phyloP scores from a whole-genome alignment of 2,113 vertebrate genomes.

The Phaethon lepturus region DNA sequence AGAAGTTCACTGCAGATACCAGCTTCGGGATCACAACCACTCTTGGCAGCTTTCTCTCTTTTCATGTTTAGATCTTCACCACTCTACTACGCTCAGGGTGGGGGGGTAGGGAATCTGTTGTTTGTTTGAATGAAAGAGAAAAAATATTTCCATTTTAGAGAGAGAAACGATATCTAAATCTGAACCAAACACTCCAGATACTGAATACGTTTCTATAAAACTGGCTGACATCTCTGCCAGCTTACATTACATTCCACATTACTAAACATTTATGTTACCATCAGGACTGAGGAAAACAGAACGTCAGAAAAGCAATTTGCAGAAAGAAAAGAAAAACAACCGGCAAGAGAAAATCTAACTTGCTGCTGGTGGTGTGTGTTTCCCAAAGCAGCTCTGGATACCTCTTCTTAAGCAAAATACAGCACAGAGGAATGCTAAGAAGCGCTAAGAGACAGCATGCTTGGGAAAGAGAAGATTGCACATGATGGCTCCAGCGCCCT shows the following conservation, averaged over 20 bases:
- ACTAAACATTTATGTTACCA: neutral
- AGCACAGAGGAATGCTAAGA: too few relatives aligned
- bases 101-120: neutral
- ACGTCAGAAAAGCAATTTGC: neutral
- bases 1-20: neutral
- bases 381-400: neutral
- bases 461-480: neutral
- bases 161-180: neutral
- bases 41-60: neutral
- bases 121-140: neutral
- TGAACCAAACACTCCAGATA: neutral
- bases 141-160: neutral
- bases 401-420: neutral
- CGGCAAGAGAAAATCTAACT: neutral
- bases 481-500: neutral
- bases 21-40: neutral
- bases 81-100: rapidly evolving
- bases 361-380: neutral
- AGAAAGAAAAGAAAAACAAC: neutral
- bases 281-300: neutral
- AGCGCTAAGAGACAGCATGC: neutral
- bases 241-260: neutral
- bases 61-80: neutral
- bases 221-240: neutral
- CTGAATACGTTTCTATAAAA: neutral